Base-by-base conservation (phyloP, 2,797 vertebrate genomes). In the Phoebastria nigripes region DNA sequence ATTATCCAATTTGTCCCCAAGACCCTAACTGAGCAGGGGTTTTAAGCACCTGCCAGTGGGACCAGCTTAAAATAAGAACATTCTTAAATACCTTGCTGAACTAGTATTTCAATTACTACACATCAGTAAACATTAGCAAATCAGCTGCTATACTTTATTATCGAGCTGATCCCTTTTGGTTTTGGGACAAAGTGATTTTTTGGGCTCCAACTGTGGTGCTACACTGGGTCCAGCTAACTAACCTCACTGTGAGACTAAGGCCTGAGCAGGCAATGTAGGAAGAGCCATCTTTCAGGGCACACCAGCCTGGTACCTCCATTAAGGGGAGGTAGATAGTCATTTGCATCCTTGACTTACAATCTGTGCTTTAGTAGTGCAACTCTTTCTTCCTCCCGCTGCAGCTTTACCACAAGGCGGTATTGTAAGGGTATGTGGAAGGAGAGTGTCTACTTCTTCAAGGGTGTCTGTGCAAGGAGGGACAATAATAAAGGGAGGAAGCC, bases 131-230 rank as follows among this genome's bases (percentile, higher is more conserved):
- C 20, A 46, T 28, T 69, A 54, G 14, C 2, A 2, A 89, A 87
- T 8, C 20, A 70, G 8, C 13, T 31, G 15, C 33, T 79, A 7
- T 37, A 29, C 6, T 73, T 66, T 8, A 19, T 44, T 74, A 37
- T 19, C 44, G 54, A 79, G 17, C 1, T 0, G 22, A 44, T 56
- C 11, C 10, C 18, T 67, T 63, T 61, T 37, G 44, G 21, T 52
- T 78, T n/a, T 12, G 35, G 10, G 11, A 49, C 4, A 21, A 79
- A 55, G 42, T 29, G 9, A 51, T 14, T n/a, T 73, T 70, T 39
- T 22, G 9, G 19, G 2, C 7, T 29, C 6, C 6, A 5, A 0
- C 9, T 67, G n/a, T 42, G 21, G 2, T 58, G 10, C 6, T 61
- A 3, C 24, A 15, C 17, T 51, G 20, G 8, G 21, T 76, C 6